phyloP scores from a whole-genome alignment of 2,113 vertebrate genomes.

The Abramis brama region DNA sequence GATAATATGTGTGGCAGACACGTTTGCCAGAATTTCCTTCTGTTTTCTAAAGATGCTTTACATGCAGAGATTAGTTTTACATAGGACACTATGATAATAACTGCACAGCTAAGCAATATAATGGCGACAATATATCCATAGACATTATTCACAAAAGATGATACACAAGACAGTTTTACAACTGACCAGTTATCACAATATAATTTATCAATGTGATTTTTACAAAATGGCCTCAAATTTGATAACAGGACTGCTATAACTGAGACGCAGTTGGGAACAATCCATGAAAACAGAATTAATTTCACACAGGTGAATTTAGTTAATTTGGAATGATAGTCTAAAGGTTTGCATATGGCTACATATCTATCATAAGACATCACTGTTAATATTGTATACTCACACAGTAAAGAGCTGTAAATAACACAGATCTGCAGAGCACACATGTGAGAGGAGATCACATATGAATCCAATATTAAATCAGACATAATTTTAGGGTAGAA shows the following conservation, averaged over 20 bases:
- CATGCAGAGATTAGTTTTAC: constrained; percentile 38
- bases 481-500: constrained; percentile 43
- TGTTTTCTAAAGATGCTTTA: constrained; percentile 39
- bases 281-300: constrained; percentile 41
- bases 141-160: constrained; percentile 23
- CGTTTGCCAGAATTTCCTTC: constrained; percentile 52
- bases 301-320: neutral
- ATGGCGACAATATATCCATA: constrained; percentile 9
- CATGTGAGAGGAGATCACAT: constrained; percentile 35
- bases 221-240: constrained; percentile 1
- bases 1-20: constrained; percentile 51
- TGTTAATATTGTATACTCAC: constrained; percentile 43
- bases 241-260: neutral
- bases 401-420: constrained; percentile 46
- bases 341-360: constrained; percentile 45
- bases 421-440: constrained; percentile 42
- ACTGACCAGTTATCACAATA: constrained; percentile 55
- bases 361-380: constrained; percentile 51
- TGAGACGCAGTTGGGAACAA: neutral
- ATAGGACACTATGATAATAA: constrained; percentile 38
- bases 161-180: constrained; percentile 38
- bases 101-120: neutral
- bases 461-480: constrained; percentile 33
- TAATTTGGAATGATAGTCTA: constrained; percentile 41
- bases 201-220: constrained; percentile 34